Conservation (phyloP, 2,888 invertebrate species). For the Hydraecia micacea region DNA sequence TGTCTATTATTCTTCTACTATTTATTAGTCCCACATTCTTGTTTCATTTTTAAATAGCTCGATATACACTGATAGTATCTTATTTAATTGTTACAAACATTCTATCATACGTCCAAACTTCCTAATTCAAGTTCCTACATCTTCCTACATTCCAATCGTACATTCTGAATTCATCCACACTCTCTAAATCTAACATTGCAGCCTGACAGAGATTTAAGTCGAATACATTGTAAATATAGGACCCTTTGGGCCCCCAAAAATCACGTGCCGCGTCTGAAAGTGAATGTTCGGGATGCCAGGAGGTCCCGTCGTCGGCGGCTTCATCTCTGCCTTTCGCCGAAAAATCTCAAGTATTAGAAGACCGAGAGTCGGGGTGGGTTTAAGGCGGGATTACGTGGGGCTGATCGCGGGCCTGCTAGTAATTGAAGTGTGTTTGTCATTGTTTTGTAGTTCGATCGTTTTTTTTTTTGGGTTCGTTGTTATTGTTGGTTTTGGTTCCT, state of each 20-base stretch:
- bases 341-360: constrained; percentile 66
- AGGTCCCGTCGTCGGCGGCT: constrained; percentile 42
- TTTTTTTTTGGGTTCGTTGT: constrained; percentile 38
- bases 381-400: constrained; percentile 53
- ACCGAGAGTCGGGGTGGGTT: constrained; percentile 51
- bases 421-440: constrained; percentile 61
- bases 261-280: constrained; percentile 58
- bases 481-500: constrained; percentile 14
- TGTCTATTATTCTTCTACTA: not conserved
- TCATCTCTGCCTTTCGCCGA: constrained; percentile 52
- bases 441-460: constrained; percentile 56
- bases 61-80: not conserved
- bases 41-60: not conserved
- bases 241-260: constrained; percentile 48
- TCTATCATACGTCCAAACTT: not conserved
- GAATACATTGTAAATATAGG: constrained; percentile 58
- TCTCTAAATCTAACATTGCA: constrained; percentile 61
- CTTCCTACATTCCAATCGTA: constrained; percentile 22
- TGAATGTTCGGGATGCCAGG: constrained; percentile 59
- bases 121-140: constrained; percentile 10
- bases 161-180: constrained; percentile 40
- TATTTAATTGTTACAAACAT: not conserved
- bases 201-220: constrained; percentile 64
- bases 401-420: constrained; percentile 38
- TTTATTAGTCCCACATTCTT: not conserved